Conservation (phyloP, 2,888 invertebrate genomes). For the Galeopsomyia nigrocyanea region DNA sequence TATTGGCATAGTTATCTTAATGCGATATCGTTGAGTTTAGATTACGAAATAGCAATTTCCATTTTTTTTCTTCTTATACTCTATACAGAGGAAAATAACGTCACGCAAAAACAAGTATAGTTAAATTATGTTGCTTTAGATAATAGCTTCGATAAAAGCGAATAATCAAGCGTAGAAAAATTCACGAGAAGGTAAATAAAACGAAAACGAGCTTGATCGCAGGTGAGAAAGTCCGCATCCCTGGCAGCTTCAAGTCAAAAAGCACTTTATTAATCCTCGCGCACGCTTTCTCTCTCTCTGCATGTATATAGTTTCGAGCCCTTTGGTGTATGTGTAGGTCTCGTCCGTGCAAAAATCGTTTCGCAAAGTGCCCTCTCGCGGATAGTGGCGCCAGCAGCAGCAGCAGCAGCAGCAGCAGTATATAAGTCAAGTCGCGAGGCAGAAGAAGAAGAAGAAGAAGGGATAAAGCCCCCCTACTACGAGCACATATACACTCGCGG, state of each 20-base stretch:
- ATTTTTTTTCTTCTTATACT: no score
- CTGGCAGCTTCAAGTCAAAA: neutral
- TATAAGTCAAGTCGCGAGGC: no score
- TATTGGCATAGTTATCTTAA: no score
- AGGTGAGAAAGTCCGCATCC: constrained; percentile 15
- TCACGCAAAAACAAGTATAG: no score
- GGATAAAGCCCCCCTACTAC: neutral
- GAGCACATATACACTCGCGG: neutral
- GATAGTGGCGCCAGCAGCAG: neutral
- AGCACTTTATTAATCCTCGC: neutral
- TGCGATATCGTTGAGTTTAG: no score
- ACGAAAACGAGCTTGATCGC: constrained; percentile 35
- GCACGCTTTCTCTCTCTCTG: neutral
- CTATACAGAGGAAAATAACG: no score
- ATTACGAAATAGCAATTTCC: no score
- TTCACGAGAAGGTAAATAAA: constrained; percentile 17
- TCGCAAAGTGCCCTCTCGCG: neutral
- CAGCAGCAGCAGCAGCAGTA: neutral
- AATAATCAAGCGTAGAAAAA: constrained; percentile 27
- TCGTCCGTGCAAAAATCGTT: neutral
- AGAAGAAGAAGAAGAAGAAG: neutral
- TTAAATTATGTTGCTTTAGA: neutral
- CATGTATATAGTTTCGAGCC: neutral
- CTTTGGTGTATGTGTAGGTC: neutral
- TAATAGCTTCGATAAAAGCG: constrained; percentile 24